Evolutionary conservation across 2,113 vertebrate species (phyloP), one percentile per base, ranked within the genome.

Genomic region (Rhinolophus sinicus): DNA sequence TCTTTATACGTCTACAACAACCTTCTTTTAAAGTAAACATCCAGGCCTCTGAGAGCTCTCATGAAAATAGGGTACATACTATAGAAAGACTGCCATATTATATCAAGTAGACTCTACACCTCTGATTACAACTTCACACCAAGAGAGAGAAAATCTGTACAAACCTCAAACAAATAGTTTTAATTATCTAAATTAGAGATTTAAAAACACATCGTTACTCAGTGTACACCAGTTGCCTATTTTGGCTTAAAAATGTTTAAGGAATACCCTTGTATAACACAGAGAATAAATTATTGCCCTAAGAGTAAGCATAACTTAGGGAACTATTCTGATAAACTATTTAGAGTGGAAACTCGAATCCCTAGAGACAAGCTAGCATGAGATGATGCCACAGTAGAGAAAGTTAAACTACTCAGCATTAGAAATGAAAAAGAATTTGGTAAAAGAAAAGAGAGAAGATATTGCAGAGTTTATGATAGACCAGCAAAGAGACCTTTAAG

Each of bases 131-230:
- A 70, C 24, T 80, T 62, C 94, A 82, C 13, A 92, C 14, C 73
- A 95, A 87, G 35, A 89, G 92, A 81, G 24, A 96, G 56, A 60
- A 96, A 86, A 70, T 35, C 19, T 83, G 50, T 85, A 30, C 2
- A 69, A 88, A 78, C 14, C 21, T 78, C 44, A 62, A 58, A 88
- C 24, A 81, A 81, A 85, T 52, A 72, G 6, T 75, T 88, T 91
- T 94, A 88, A 82, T 83, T 89, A 30, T 18, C 67, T 82, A 86
- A 80, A 15, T 84, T 81, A 84, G 24, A 94, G 7, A 78, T 93
- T 60, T 98, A 73, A 67, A 96, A 95, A 95, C 93, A 84, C 91
- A 96, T 54, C 22, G 15, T 92, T 70, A 35, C 52, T 21, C 2
- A 92, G 26, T 52, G 77, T 82, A 90, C 8, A 40, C 38, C 93